A percentile compares a stretch with the other conserved stretches of the same genome.
phyloP scores from a whole-genome alignment of 2,888 invertebrate species.

The Epirrhoe alternata region DNA sequence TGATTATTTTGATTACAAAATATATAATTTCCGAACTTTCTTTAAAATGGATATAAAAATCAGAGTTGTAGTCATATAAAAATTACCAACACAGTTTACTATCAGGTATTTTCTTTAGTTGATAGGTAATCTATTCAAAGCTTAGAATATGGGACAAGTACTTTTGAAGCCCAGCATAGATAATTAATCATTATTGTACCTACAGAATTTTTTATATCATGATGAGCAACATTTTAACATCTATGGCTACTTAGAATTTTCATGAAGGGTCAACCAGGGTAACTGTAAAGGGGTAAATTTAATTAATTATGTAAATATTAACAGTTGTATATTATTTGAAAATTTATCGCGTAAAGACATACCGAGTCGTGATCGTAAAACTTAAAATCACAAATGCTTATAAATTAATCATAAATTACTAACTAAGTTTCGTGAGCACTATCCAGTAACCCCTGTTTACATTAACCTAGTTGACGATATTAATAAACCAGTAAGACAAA shows the following conservation, averaged over 20 bases:
- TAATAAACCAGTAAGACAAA: conserved; percentile 24
- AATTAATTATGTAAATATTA: neutral
- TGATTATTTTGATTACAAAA: conserved; percentile 58
- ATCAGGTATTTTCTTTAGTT: neutral
- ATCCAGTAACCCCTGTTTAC: neutral
- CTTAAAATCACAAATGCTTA: neutral
- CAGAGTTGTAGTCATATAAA: conserved; percentile 8
- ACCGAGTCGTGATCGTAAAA: neutral
- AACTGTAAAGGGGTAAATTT: neutral
- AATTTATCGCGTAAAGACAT: neutral
- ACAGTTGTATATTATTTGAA: neutral
- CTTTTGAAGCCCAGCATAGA: conserved; percentile 1
- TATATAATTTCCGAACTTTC: conserved; percentile 46
- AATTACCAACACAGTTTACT: conserved; percentile 5
- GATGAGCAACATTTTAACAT: conserved; percentile 35
- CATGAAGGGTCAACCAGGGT: neutral
- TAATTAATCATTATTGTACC: conserved; percentile 18
- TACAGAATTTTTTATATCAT: conserved; percentile 32
- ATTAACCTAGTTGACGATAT: neutral
- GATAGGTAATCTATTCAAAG: conserved; percentile 2
- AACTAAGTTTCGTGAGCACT: neutral
- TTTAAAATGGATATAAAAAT: conserved; percentile 10
- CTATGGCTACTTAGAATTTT: conserved; percentile 25
- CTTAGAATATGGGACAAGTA: neutral
- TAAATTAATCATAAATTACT: neutral